These are phyloP conservation scores for Peromyscus californicus DNA, from an alignment of 2,113 vertebrate genomes.

Conservation along the genomic window DNA sequence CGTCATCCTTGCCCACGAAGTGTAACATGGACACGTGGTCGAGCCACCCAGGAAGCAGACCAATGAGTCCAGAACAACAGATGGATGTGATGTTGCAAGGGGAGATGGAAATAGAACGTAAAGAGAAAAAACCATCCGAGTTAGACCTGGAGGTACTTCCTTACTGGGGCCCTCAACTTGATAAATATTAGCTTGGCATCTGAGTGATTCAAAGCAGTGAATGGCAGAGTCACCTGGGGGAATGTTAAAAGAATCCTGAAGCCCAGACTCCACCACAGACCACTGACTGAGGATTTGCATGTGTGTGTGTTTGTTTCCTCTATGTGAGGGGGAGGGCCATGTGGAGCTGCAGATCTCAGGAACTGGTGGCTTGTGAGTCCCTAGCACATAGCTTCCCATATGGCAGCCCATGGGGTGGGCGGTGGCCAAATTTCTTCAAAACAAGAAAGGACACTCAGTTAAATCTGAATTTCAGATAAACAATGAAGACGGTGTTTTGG, in stretches of 20 bases:
- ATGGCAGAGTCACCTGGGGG: not conserved
- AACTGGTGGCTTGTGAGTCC: not conserved
- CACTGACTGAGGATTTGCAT: not conserved
- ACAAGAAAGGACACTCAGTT: not conserved
- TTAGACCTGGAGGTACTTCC: conserved; percentile 90
- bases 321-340: not conserved
- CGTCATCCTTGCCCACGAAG: not conserved
- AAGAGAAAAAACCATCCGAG: conserved; percentile 84
- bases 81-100: conserved; percentile 88
- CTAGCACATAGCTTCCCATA: not conserved
- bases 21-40: not conserved
- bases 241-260: conserved; percentile 14
- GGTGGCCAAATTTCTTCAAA: not conserved
- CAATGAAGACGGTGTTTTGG: not conserved
- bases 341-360: not conserved
- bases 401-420: not conserved
- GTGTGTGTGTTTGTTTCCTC: not conserved
- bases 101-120: conserved; percentile 85
- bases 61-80: conserved; percentile 92
- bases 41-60: conserved; percentile 72
- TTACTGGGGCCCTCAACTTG: not conserved
- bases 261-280: not conserved
- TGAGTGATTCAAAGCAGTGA: not conserved
- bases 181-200: not conserved
- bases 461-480: conserved; percentile 59